Evolutionary conservation across 2,888 invertebrate species (phyloP).

Genomic region (Thymelicus acteon): DNA sequence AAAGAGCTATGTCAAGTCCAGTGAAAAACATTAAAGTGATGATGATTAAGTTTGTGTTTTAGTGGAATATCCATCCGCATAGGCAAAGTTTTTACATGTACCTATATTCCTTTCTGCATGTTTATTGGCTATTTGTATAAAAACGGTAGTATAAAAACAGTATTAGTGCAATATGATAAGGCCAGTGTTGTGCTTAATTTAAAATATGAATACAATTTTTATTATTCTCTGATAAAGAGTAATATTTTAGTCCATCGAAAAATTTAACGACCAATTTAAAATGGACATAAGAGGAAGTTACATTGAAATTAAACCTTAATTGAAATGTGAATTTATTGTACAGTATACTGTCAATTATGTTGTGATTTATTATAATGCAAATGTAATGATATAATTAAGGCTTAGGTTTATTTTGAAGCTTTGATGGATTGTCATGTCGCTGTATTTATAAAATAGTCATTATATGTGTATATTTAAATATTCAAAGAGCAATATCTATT

Average conservation of each 20-base stretch:
- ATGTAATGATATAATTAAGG: constrained; percentile 32
- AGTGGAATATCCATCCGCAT: too few relatives aligned
- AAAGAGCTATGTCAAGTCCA: too few relatives aligned
- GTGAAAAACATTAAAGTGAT: too few relatives aligned
- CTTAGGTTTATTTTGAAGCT: constrained; percentile 22
- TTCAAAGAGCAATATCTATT: constrained; percentile 5
- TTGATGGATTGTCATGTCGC: constrained; percentile 32
- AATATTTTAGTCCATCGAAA: background rate
- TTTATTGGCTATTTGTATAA: too few relatives aligned
- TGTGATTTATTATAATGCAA: constrained; percentile 38
- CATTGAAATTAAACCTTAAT: constrained; percentile 20
- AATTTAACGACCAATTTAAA: background rate
- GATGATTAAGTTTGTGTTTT: too few relatives aligned
- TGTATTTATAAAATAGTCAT: constrained; percentile 17
- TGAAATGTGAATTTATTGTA: constrained; percentile 36
- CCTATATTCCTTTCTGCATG: too few relatives aligned
- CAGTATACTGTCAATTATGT: constrained; percentile 38
- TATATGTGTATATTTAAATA: constrained; percentile 1
- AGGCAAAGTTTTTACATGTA: too few relatives aligned
- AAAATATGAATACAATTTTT: background rate
- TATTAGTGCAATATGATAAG: too few relatives aligned
- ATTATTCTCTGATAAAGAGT: background rate
- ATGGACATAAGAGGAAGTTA: constrained; percentile 12
- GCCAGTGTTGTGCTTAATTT: too few relatives aligned
- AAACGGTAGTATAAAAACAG: too few relatives aligned